Percentiles rank a stretch among this genome's conserved stretches.
Conservation (phyloP, 1,140 invertebrate genomes). For the Drosophila arawakana region DNA sequence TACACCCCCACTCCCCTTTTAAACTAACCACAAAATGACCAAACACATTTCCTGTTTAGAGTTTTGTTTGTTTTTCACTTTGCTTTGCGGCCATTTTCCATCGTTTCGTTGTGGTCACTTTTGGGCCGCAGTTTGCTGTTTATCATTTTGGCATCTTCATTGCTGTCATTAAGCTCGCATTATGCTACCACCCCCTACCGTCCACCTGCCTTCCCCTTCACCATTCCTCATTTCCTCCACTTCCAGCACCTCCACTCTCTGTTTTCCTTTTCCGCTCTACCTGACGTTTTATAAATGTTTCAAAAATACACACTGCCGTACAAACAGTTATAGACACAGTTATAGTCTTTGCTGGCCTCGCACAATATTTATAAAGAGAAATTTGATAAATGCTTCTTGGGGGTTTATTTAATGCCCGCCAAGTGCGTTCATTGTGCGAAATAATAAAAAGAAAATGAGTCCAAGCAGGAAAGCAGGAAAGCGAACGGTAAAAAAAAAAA, state of each 20-base stretch:
- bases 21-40: conserved; percentile 52
- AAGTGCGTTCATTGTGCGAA: conserved; percentile 77
- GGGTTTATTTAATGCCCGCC: conserved; percentile 77
- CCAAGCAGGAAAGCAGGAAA: no score
- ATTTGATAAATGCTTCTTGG: conserved; percentile 80
- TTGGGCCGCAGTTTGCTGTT: conserved; percentile 62
- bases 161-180: conserved; percentile 78
- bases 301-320: conserved; percentile 39
- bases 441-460: conserved; percentile 70
- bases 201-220: neutral
- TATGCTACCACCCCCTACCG: conserved; percentile 48
- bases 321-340: conserved; percentile 31
- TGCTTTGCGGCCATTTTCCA: conserved; percentile 41
- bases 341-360: conserved; percentile 15
- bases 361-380: conserved; percentile 64
- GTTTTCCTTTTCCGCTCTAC: conserved; percentile 45
- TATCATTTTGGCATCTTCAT: conserved; percentile 82
- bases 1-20: neutral
- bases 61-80: conserved; percentile 58
- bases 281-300: conserved; percentile 74
- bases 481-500: no score
- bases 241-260: neutral
- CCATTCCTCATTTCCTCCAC: no score
- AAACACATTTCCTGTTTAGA: conserved; percentile 69
- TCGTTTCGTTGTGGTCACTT: conserved; percentile 41